A percentile compares a stretch with the other conserved stretches of the same genome.
Evolutionary conservation across 1,140 invertebrate genomes (phyloP).

Genomic region (Drosophila eugracilis): DNA sequence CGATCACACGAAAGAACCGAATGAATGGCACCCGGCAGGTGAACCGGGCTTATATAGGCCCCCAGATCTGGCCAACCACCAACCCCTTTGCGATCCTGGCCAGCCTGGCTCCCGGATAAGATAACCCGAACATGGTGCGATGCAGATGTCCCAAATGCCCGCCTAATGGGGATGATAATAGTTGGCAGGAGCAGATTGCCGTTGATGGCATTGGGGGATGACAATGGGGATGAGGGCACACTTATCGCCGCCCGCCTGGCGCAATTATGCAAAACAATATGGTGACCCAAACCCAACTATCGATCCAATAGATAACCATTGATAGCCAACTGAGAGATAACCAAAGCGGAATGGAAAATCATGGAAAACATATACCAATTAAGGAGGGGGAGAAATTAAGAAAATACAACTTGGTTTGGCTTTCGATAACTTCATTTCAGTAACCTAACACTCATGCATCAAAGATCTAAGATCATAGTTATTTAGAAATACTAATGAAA

Average conservation of each 20-base stretch:
- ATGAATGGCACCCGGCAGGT: slow-evolving; percentile 74
- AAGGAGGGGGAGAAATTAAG: not conserved
- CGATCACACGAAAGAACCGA: slow-evolving; percentile 59
- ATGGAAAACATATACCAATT: slow-evolving; percentile 5
- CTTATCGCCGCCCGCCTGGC: slow-evolving; percentile 53
- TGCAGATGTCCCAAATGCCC: slow-evolving; percentile 56
- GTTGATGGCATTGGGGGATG: slow-evolving; percentile 9
- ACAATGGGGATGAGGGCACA: slow-evolving; percentile 15
- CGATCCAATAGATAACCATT: slow-evolving; percentile 59
- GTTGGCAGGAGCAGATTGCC: slow-evolving; percentile 17
- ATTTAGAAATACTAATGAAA: no score
- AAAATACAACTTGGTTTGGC: no score
- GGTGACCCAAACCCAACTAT: slow-evolving; percentile 60
- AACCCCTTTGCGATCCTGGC: slow-evolving; percentile 64
- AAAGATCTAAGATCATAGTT: no score
- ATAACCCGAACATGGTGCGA: slow-evolving; percentile 59
- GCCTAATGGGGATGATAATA: slow-evolving; percentile 67
- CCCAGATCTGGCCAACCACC: slow-evolving; percentile 1
- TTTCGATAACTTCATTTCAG: no score
- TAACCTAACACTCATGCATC: no score
- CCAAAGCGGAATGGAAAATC: slow-evolving; percentile 15
- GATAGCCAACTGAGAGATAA: slow-evolving; percentile 20
- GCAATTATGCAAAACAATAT: slow-evolving; percentile 80
- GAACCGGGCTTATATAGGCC: slow-evolving; percentile 65
- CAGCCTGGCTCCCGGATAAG: slow-evolving; percentile 65